These are phyloP conservation scores for Triplophysa dalaica DNA, from an alignment of 2,113 vertebrate genomes.

Conservation along the genomic window DNA sequence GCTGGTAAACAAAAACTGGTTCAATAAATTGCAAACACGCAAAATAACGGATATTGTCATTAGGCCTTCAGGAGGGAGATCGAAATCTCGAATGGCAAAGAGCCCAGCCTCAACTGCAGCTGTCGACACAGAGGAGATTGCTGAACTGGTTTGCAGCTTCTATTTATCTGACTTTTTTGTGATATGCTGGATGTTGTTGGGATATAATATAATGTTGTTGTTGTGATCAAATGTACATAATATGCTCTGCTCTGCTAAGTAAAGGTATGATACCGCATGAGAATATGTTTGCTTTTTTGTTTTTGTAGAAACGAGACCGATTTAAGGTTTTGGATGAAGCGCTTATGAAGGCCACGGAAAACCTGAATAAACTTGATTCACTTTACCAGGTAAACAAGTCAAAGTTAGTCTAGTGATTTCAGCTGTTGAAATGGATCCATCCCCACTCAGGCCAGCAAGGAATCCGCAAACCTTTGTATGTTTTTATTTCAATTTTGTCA, in stretches of 20 bases:
- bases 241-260: neutral
- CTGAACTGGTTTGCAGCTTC: constrained; percentile 24
- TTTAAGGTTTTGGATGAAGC: constrained; percentile 63
- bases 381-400: constrained; percentile 60
- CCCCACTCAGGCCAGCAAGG: no score
- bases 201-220: neutral
- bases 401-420: neutral
- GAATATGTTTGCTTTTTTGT: neutral
- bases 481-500: no score
- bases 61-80: neutral
- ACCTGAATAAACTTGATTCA: constrained; percentile 57
- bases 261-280: no score
- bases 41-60: neutral
- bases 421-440: no score
- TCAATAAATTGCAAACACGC: neutral
- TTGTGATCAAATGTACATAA: neutral
- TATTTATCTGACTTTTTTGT: neutral
- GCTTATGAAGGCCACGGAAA: constrained; percentile 59
- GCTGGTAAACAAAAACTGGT: neutral
- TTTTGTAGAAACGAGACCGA: constrained; percentile 38
- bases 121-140: neutral
- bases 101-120: neutral
- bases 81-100: neutral
- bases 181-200: neutral
- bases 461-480: no score